These are phyloP conservation scores for Scrobipalpa costella DNA, from an alignment of 2,888 invertebrate species.

Conservation along the genomic window DNA sequence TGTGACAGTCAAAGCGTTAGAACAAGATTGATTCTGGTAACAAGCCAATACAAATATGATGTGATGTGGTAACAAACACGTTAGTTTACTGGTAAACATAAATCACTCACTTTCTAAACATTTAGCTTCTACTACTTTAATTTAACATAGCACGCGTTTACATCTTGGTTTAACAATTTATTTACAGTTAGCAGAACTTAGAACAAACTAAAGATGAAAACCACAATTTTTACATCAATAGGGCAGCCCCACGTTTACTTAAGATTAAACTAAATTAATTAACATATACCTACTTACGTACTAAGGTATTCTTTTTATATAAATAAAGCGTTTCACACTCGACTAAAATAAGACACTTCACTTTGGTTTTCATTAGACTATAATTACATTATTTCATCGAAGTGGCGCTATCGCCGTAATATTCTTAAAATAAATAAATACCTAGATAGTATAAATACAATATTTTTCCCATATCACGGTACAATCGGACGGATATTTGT, in stretches of 20 bases:
- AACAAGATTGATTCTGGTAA: conserved; percentile 38
- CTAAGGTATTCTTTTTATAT: conserved; percentile 24
- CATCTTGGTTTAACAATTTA: not conserved
- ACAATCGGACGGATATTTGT: conserved; percentile 27
- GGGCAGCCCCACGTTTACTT: conserved; percentile 14
- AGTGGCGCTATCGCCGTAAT: conserved; percentile 7
- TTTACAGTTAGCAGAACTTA: conserved; percentile 5
- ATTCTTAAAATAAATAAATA: conserved; percentile 15
- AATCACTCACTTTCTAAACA: conserved; percentile 5
- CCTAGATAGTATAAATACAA: conserved; percentile 9
- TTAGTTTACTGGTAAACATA: conserved; percentile 9
- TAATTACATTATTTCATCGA: conserved; percentile 34
- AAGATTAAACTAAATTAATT: not conserved
- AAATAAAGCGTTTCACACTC: conserved; percentile 80
- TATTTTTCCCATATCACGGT: conserved; percentile 23
- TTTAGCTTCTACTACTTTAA: not conserved
- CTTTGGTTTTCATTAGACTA: conserved; percentile 77
- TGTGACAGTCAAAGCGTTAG: not conserved
- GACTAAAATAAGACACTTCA: conserved; percentile 73
- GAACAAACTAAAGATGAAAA: conserved; percentile 6
- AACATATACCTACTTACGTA: conserved; percentile 18
- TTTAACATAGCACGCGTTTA: conserved; percentile 12
- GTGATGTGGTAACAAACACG: conserved; percentile 33
- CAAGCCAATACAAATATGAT: conserved; percentile 35
- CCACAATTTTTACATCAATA: conserved; percentile 11